phyloP scores from a whole-genome alignment of 2,797 vertebrate species.

The Sternarchorhynchus goeldii region DNA sequence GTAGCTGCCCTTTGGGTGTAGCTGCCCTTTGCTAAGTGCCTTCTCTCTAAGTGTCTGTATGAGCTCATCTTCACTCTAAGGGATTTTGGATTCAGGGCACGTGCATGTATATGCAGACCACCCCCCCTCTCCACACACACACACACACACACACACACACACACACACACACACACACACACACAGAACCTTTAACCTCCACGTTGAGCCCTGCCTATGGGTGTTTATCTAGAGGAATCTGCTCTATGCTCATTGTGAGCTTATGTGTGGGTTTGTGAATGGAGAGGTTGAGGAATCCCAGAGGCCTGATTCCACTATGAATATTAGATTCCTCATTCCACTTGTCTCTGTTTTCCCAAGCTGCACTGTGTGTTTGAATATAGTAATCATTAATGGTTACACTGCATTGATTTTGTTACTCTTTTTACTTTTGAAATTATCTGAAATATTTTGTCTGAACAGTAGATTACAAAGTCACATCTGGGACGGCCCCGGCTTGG shows the following conservation, averaged over 20 bases:
- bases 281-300: too few relatives aligned
- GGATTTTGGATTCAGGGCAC: background rate
- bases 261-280: background rate
- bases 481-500: background rate
- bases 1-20: background rate
- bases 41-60: constrained; percentile 15
- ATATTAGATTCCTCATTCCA: too few relatives aligned
- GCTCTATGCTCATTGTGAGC: background rate
- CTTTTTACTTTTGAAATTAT: too few relatives aligned
- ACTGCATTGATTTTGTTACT: background rate
- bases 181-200: constrained; percentile 8
- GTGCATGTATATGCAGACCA: too few relatives aligned
- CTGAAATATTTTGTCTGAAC: too few relatives aligned
- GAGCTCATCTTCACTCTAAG: background rate
- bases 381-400: background rate
- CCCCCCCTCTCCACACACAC: too few relatives aligned
- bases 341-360: too few relatives aligned
- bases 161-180: background rate
- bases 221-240: constrained; percentile 1
- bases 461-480: too few relatives aligned
- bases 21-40: constrained; percentile 1
- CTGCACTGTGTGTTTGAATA: too few relatives aligned
- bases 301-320: too few relatives aligned
- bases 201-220: background rate
- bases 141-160: background rate